phyloP scores from a whole-genome alignment of 2,113 vertebrate genomes.

The Oreochromis niloticus region DNA sequence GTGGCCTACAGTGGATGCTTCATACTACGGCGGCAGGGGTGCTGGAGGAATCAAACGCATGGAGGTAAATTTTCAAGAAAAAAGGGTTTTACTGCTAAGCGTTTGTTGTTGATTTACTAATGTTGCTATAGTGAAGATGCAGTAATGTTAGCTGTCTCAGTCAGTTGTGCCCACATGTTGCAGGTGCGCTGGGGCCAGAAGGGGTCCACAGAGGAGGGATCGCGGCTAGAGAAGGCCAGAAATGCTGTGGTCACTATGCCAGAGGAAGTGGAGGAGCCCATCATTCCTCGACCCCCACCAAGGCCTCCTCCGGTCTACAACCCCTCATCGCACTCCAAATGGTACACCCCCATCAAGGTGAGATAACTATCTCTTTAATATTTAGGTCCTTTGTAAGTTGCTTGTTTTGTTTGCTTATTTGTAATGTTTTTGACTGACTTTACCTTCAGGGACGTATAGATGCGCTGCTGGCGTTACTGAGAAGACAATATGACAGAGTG shows the following conservation, averaged over 20 bases:
- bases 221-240: conserved; percentile 89
- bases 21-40: conserved; percentile 93
- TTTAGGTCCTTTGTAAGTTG: neutral
- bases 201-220: conserved; percentile 94
- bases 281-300: conserved; percentile 67
- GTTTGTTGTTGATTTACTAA: neutral
- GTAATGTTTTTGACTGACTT: neutral
- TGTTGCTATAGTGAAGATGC: neutral
- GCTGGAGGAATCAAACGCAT: conserved; percentile 95
- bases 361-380: neutral
- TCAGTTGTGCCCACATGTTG: neutral
- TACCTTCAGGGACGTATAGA: conserved; percentile 85
- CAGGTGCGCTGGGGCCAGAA: conserved; percentile 97
- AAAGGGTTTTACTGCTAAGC: neutral
- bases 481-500: conserved; percentile 88
- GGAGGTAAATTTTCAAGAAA: conserved; percentile 76
- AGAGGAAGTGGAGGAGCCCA: conserved; percentile 79
- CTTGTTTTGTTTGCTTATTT: neutral
- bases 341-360: conserved; percentile 97
- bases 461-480: conserved; percentile 83
- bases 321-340: conserved; percentile 76
- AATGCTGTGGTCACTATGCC: conserved; percentile 87
- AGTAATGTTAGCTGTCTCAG: neutral
- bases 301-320: conserved; percentile 75
- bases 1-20: conserved; percentile 97